Evolutionary conservation across 2,888 invertebrate genomes (phyloP), one percentile per base, ranked within the genome.

Genomic region (Drosophila heteroneura): DNA sequence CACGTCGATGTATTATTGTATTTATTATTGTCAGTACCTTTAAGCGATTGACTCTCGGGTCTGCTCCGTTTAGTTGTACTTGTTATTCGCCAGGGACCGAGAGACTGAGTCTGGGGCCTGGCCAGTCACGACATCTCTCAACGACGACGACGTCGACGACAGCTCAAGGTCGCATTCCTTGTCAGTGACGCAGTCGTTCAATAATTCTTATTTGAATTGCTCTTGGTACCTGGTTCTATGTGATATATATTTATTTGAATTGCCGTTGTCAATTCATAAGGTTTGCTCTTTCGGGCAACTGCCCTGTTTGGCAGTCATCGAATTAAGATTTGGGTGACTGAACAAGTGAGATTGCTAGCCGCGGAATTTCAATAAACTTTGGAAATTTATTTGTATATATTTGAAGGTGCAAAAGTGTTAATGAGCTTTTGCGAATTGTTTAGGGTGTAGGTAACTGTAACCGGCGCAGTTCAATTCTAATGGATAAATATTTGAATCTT

Each of bases 151-250:
- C 66, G 49, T 1, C 79, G 51, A 69, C 76, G 79, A 87, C 91
- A 87, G 83, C 88, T 85, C 88, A 88, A 88, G 88, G 88, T 91
- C 88, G 90, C 88, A 88, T 88, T 91, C 90, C 83, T 82, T 74
- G 74, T 41, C 66, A 61, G 72, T 91, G 91, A 88, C 91, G 85
- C 77, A 81, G 89, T 78, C 85, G 76, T 75, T 84, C 81, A 82
- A 73, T 82, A 84, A 87, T 87, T 78, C 76, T 77, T 69, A 70
- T 73, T 81, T 64, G 69, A 54, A 70, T 67, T 70, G 81, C 77
- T 73, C 81, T 79, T 7, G 7, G 51, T 35, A 64, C 66, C 70
- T 64, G 59, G 39, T 39, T 79, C 67, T 58, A 52, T 61, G 70
- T 65, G 28, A 53, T 61, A 44, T 49, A 51, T 64, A 47, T 33